Evolutionary conservation across 2,888 invertebrate species (phyloP).

Genomic region (Psococerastis gibbosa): DNA sequence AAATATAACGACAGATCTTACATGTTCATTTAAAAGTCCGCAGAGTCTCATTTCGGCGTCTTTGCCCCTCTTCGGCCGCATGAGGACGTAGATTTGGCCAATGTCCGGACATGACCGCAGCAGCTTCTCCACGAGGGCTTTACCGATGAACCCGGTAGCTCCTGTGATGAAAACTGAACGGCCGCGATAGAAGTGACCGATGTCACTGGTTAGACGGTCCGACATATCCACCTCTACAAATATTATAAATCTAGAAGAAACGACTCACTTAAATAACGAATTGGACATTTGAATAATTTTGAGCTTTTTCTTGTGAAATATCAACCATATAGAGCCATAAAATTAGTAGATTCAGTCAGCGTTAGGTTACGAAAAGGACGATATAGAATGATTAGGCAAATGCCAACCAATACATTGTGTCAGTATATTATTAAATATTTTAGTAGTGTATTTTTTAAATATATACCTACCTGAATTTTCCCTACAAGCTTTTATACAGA

Average conservation of each 20-base stretch:
- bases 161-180: constrained; percentile 32
- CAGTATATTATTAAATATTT: too few species aligned
- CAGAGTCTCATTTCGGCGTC: constrained; percentile 23
- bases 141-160: constrained; percentile 37
- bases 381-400: too few species aligned
- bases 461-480: too few species aligned
- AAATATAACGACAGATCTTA: constrained; percentile 20
- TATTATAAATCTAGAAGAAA: not conserved
- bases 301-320: too few species aligned
- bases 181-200: constrained; percentile 26
- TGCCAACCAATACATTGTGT: too few species aligned
- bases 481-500: too few species aligned
- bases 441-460: too few species aligned
- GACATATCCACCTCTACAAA: not conserved
- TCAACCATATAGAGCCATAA: too few species aligned
- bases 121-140: constrained; percentile 38
- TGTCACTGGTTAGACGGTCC: constrained; percentile 12
- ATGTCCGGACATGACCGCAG: constrained; percentile 33
- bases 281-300: too few species aligned
- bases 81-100: constrained; percentile 29
- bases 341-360: too few species aligned
- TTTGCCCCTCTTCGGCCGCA: constrained; percentile 28
- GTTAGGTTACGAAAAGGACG: too few species aligned
- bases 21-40: constrained; percentile 28
- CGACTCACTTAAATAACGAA: too few species aligned